phyloP scores from a whole-genome alignment of 2,797 vertebrate genomes.

The Propithecus perrieri region DNA sequence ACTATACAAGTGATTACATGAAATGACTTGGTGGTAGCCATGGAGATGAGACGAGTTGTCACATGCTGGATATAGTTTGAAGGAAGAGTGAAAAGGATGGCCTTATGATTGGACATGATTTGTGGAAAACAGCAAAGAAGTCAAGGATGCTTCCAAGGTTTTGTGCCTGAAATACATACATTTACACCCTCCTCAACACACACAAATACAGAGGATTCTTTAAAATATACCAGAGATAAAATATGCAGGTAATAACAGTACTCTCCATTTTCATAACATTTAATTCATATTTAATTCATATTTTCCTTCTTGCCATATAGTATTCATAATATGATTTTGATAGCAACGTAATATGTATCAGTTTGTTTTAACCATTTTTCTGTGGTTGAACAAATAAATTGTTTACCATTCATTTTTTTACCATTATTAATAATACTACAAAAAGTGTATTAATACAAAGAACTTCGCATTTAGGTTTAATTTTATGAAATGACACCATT shows the following conservation, averaged over 20 bases:
- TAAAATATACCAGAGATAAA: not conserved
- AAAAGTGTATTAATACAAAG: not conserved
- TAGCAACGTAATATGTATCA: not conserved
- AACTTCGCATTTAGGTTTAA: not conserved
- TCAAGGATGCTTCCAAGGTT: not conserved
- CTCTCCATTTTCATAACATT: not conserved
- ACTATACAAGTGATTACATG: too few species aligned
- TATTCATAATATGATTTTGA: not conserved
- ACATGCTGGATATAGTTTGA: not conserved
- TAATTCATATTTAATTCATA: not conserved
- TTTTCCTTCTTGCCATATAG: not conserved
- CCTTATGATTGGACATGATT: not conserved
- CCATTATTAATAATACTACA: not conserved
- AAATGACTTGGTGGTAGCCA: not conserved
- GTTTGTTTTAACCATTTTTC: not conserved
- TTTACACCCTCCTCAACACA: fast-evolving
- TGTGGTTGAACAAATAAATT: not conserved
- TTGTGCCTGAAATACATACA: not conserved
- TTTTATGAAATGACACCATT: not conserved
- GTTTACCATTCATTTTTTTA: not conserved
- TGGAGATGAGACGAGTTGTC: not conserved
- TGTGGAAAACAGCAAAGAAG: not conserved
- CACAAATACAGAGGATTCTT: not conserved
- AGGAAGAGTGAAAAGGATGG: not conserved
- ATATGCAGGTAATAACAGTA: not conserved